Evolutionary conservation across 2,888 invertebrate genomes (phyloP), one percentile per base, ranked within the genome.

Genomic region (Phasia obesa): DNA sequence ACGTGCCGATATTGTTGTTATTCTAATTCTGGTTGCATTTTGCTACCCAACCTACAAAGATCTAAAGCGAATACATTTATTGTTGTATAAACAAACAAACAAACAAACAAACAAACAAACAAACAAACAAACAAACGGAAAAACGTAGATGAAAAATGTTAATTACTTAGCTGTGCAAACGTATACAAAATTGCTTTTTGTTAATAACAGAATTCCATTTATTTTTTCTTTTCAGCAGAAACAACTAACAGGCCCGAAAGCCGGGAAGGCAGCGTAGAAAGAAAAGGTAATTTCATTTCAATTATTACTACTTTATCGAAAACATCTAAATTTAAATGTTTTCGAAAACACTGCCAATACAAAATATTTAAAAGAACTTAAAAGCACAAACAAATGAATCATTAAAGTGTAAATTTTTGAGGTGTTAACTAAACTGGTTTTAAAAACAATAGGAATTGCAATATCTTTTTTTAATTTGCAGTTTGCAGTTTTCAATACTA

Each of bases 211-310:
- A 7, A n/a, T 21, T 31, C 17, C 17, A 21, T 21, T 35, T 84
- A 81, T 79, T 85, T 81, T 87, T 80, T 87, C 84, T 85, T 90
- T 90, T 60, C 87, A 89, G 87, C 87, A 89, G 91, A 91, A 89
- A 87, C 88, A 88, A 88, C 88, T 87, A 87, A 89, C 87, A 88
- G 87, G 88, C 86, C 87, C 85, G 91, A 90, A 86, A 91, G 90
- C 86, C 91, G 91, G 82, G 91, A 91, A 87, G 90, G 90, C 81
- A 91, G 91, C 84, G 88, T 88, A 85, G 91, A 91, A 86, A 88
- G 90, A 86, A 91, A 90, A 91, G 88, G 91, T 91, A 86, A 80
- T 79, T 82, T 77, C 57, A 62, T 53, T 2, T 35, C 11, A n/a
- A 62, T 55, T 60, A 19, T 31, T 55, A 27, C 19, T 65, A 65